Conservation (phyloP, 2,888 invertebrate genomes). For the Micoletzkya japonica region DNA sequence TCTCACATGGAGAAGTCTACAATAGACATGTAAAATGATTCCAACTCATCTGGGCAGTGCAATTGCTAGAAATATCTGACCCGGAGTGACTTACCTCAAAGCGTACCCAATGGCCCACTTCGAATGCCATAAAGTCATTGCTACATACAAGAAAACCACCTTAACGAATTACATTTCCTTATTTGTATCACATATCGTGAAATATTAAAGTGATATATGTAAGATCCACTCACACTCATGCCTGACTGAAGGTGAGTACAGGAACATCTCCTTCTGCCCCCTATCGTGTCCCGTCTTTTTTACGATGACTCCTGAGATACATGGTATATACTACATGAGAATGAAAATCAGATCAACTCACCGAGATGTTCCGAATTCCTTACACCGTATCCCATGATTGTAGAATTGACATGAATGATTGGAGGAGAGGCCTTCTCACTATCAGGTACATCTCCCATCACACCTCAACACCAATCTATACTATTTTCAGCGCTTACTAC, state of each 20-base stretch:
- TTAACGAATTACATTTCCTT: neutral
- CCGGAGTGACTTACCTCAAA: constrained; percentile 6
- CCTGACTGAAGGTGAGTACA: constrained; percentile 23
- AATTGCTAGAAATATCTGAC: no score
- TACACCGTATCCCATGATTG: neutral
- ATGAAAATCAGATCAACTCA: neutral
- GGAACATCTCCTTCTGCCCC: constrained; percentile 25
- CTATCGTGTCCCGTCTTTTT: constrained; percentile 22
- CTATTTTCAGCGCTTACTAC: no score
- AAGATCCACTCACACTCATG: neutral
- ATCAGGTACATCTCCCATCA: no score
- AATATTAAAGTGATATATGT: neutral
- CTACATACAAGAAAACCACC: constrained; percentile 14
- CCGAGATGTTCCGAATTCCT: constrained; percentile 4
- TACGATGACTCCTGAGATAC: constrained; percentile 19
- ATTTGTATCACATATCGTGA: neutral
- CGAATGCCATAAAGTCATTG: constrained; percentile 15
- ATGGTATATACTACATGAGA: neutral
- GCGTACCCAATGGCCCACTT: constrained; percentile 24
- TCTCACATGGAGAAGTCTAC: no score
- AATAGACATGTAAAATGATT: no score
- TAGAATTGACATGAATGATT: no score
- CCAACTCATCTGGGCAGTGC: no score
- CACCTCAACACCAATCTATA: no score
- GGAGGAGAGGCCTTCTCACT: no score